Percentiles rank a stretch among this genome's conserved stretches.
Evolutionary conservation across 2,797 vertebrate genomes (phyloP).

Genomic region (Mormyrus hasselquistii): DNA sequence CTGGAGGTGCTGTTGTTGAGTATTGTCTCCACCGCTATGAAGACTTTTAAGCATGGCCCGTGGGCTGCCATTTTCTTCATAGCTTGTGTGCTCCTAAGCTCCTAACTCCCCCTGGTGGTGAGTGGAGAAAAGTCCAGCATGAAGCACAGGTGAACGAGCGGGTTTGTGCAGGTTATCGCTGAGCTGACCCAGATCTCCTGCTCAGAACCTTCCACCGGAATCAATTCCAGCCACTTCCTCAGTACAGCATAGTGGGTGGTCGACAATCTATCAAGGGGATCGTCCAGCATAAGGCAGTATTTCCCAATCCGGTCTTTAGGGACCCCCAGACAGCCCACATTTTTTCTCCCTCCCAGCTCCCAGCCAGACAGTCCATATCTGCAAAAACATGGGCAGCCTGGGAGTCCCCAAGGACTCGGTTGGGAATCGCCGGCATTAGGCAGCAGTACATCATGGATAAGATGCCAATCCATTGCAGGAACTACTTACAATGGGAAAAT

Average conservation of each 20-base stretch:
- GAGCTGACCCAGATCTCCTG: not conserved
- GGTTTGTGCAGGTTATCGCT: not conserved
- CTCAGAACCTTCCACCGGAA: not conserved
- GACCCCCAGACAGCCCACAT: not conserved
- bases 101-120: not conserved
- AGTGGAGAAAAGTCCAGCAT: not conserved
- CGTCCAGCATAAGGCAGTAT: not conserved
- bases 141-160: not conserved
- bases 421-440: not conserved
- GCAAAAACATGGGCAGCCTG: not conserved
- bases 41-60: not conserved
- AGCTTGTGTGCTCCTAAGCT: not conserved
- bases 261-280: not conserved
- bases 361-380: not conserved
- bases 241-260: not conserved
- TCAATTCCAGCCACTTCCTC: not conserved
- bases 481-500: not conserved
- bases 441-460: not conserved
- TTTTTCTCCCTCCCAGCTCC: not conserved
- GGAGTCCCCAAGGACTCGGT: not conserved
- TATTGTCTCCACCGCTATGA: not conserved
- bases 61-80: not conserved
- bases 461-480: not conserved
- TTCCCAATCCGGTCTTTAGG: not conserved
- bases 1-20: no score